A percentile compares a stretch with the other conserved stretches of the same genome.
Evolutionary conservation across 37 sponge, comb jelly and placozoan species (phyloP).

Genomic region (Cliona cf. orientalis): DNA sequence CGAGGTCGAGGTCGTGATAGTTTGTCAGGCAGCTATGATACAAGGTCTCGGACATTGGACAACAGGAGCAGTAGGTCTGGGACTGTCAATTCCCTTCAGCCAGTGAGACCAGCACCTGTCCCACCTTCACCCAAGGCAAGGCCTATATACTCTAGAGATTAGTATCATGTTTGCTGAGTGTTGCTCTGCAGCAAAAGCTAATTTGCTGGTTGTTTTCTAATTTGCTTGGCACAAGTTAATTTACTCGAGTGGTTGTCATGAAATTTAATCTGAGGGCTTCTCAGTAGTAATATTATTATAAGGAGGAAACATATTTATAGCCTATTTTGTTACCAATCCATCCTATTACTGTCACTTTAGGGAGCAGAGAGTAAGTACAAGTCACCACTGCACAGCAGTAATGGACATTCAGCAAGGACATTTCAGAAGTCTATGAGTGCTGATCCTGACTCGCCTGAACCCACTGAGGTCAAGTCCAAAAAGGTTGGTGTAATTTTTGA

Average conservation of each 20-base stretch:
- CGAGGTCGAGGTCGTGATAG: slow-evolving; percentile 14
- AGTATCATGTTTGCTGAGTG: no score
- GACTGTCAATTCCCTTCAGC: no score
- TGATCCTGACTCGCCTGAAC: background rate
- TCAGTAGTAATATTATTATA: no score
- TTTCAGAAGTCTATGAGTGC: slow-evolving; percentile 9
- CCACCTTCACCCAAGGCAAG: background rate
- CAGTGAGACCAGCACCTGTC: slow-evolving; percentile 20
- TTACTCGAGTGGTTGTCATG: no score
- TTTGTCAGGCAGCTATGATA: slow-evolving; percentile 3
- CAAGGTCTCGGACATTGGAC: slow-evolving; percentile 31
- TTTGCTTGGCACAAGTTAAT: no score
- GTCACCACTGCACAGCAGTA: background rate
- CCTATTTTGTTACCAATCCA: no score
- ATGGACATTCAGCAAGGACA: background rate
- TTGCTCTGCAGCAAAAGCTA: no score
- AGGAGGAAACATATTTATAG: no score
- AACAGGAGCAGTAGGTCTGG: background rate
- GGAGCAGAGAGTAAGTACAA: slow-evolving; percentile 10
- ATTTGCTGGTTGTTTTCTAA: no score
- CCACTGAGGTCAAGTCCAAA: background rate
- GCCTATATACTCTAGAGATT: no score
- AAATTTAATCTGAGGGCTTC: no score
- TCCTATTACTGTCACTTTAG: background rate
- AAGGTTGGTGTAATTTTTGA: no score